These are phyloP conservation scores for Lacerta bilineata DNA, from an alignment of 2,797 vertebrate genomes.

Conservation along the genomic window DNA sequence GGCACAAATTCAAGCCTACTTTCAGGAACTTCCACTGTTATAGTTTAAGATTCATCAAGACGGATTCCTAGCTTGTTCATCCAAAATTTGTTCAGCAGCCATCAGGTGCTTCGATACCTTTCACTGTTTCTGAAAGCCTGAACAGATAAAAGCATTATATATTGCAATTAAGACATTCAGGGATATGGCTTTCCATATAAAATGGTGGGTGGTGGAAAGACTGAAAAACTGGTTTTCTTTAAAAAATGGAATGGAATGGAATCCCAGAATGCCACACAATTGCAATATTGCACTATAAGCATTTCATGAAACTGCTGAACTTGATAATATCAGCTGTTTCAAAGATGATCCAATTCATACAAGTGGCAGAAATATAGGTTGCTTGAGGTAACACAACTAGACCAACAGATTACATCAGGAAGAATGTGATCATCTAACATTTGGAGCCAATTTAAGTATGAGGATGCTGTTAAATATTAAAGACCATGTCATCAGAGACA, in stretches of 20 bases:
- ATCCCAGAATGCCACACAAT: constrained; percentile 6
- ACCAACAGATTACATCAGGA: background rate
- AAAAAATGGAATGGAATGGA: background rate
- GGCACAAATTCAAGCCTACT: no score
- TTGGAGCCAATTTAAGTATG: background rate
- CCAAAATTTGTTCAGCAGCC: no score
- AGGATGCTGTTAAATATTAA: constrained; percentile 44
- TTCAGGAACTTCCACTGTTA: no score
- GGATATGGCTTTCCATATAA: background rate
- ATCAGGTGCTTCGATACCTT: no score
- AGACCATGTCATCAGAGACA: background rate
- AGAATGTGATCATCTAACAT: background rate
- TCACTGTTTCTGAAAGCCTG: background rate
- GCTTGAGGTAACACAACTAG: background rate
- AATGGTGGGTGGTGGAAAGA: background rate
- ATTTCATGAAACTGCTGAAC: background rate
- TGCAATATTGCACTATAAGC: background rate
- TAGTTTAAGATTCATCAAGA: no score
- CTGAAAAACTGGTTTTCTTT: background rate
- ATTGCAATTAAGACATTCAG: background rate
- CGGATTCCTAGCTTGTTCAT: no score
- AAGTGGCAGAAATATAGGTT: background rate
- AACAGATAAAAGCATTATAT: background rate
- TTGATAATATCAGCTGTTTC: background rate
- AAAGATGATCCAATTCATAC: background rate